Base-by-base conservation (phyloP, 2,888 invertebrate genomes). In the Macropis europaea region DNA sequence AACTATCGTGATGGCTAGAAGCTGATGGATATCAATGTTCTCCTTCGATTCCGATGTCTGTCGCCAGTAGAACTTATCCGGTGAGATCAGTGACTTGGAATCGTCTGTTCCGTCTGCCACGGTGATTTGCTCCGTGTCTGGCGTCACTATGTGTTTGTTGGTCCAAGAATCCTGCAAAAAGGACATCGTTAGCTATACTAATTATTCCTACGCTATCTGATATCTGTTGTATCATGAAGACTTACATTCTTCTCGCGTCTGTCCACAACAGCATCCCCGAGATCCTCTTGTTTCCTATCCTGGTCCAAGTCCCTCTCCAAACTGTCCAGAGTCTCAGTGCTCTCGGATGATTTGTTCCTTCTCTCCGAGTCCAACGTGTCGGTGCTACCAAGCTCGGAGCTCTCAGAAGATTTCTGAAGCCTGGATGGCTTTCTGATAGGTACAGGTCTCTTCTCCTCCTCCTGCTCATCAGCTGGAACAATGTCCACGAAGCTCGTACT, bases 291-390 rank as follows among this genome's bases (percentile, higher is more conserved):
- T 32, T 84, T 85, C n/a, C 75, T 60, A 2, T 87, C 87, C 42
- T 86, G 86, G 3, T 89, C 88, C 43, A 85, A 47, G 13, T 88
- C 87, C 43, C 87, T 88, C 40, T 90, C 89, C 13, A 90, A 82
- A 57, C 90, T 90, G 53, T 90, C 90, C 28, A 90, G 76, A 3
- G 90, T 89, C 59, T 89, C 89, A 0, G 88, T 88, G 66, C 89
- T 90, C 59, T 87, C 89, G 4, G 86, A 89, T 3, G 86, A 89
- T 43, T 89, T 89, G 48, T 87, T 87, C 42, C 87, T 82, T 47
- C 86, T 84, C 43, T 90, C 89, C 0, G 88, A 89, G 54, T 89
- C 87, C 2, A 89, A 59, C 0, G 90, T 90, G 30, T 90, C 89
- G 5, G 88, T 89, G 56, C 90, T 89, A 2, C 89, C 89, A 0